phyloP scores from a whole-genome alignment of 2,113 vertebrate species.

The Sorex araneus region DNA sequence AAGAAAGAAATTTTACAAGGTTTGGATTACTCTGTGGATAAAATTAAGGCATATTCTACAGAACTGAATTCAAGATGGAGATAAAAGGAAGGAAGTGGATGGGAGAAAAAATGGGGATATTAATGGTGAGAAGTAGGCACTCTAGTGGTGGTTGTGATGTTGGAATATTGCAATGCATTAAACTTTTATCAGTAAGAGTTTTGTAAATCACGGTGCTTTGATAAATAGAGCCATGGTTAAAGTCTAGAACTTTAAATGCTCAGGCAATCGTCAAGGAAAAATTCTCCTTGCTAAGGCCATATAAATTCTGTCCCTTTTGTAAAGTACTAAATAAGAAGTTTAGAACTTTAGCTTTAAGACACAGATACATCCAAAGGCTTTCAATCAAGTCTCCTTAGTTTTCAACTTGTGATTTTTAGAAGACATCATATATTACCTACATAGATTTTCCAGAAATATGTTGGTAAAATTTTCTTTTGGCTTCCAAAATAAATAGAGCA shows the following conservation, averaged over 20 bases:
- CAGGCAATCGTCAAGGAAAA: conserved; percentile 30
- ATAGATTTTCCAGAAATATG: neutral
- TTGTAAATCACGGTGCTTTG: neutral
- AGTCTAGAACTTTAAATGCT: neutral
- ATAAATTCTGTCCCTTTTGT: conserved; percentile 15
- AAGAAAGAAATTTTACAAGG: conserved; percentile 10
- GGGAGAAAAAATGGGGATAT: no score
- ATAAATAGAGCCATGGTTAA: neutral
- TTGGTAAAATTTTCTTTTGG: neutral
- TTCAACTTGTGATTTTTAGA: conserved; percentile 46
- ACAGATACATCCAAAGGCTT: conserved; percentile 31
- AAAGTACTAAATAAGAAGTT: neutral
- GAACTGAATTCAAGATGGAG: no score
- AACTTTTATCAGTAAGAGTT: neutral
- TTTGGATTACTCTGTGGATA: neutral
- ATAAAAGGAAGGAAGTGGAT: no score
- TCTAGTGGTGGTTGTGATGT: no score
- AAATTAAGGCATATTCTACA: neutral
- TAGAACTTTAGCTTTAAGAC: conserved; percentile 31
- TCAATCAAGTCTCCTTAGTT: neutral
- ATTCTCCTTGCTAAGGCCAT: conserved; percentile 5
- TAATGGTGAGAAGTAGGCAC: no score
- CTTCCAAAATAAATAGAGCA: neutral
- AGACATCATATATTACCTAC: conserved; percentile 17
- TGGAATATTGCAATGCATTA: no score